A percentile compares a stretch with the other conserved stretches of the same genome.
Evolutionary conservation across 2,797 vertebrate species (phyloP).

Genomic region (Sebastolobus altivelis): DNA sequence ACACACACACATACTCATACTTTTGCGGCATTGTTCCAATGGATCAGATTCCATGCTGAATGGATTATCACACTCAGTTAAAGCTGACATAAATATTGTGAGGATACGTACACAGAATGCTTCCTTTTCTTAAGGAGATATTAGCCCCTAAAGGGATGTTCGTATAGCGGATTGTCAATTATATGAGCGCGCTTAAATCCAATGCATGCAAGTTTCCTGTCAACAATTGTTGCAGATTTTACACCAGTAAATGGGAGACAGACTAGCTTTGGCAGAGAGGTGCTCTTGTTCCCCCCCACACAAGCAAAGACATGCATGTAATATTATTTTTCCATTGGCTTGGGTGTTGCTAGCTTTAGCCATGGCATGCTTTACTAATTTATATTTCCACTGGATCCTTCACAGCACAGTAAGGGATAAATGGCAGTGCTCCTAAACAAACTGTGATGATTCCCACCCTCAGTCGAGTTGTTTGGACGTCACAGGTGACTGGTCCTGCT

Average conservation of each 20-base stretch:
- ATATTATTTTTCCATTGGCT: background rate
- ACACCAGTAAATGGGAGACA: background rate
- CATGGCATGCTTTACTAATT: background rate
- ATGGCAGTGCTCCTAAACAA: background rate
- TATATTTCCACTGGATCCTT: background rate
- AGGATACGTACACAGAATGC: conserved; percentile 9
- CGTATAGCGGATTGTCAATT: background rate
- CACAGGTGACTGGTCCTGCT: background rate
- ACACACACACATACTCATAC: conserved; percentile 22
- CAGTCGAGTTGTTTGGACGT: background rate
- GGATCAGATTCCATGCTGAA: conserved; percentile 39
- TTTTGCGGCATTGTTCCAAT: conserved; percentile 39
- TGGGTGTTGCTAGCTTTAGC: background rate
- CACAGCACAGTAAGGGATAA: background rate
- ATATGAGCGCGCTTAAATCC: background rate
- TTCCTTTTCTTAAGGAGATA: conserved; percentile 22
- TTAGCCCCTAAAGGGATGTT: background rate
- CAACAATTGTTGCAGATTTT: conserved; percentile 3
- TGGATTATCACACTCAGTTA: conserved; percentile 64
- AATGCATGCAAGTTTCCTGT: background rate
- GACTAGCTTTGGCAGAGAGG: background rate
- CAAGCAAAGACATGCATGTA: conserved; percentile 7
- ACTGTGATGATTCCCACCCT: background rate
- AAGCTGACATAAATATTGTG: conserved; percentile 51
- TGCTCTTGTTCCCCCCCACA: background rate